These are phyloP conservation scores for Barbus barbus DNA, from an alignment of 2,113 vertebrate genomes.

Conservation along the genomic window DNA sequence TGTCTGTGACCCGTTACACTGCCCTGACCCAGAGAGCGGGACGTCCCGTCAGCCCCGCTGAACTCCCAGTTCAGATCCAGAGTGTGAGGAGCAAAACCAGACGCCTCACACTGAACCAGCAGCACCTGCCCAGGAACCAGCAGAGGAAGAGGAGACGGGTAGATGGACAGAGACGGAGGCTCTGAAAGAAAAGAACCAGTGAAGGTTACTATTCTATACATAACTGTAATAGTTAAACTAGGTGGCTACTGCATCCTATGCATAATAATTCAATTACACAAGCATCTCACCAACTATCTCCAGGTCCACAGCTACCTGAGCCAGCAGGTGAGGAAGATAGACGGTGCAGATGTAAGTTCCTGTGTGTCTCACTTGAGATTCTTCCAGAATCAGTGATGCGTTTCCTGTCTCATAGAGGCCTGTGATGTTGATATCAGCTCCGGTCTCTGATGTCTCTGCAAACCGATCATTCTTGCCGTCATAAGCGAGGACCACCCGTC, in stretches of 20 bases:
- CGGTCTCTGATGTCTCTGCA: conserved; percentile 62
- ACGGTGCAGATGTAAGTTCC: conserved; percentile 84
- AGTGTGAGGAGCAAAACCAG: conserved; percentile 78
- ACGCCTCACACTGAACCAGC: conserved; percentile 73
- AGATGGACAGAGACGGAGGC: conserved; percentile 62
- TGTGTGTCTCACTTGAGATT: conserved; percentile 72
- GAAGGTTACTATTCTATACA: conserved; percentile 40
- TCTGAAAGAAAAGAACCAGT: conserved; percentile 53
- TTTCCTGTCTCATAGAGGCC: conserved; percentile 75
- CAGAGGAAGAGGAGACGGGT: conserved; percentile 69
- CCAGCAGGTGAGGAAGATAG: conserved; percentile 82
- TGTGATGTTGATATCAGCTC: conserved; percentile 71
- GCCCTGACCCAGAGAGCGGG: conserved; percentile 59
- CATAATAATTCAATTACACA: too few species aligned
- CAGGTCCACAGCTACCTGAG: conserved; percentile 81
- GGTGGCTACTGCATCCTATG: background rate
- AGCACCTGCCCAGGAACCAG: conserved; percentile 65
- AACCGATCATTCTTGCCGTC: conserved; percentile 71
- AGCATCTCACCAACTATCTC: conserved; percentile 75
- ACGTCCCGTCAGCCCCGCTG: conserved; percentile 50
- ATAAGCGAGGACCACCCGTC: conserved; percentile 79
- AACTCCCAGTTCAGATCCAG: conserved; percentile 78
- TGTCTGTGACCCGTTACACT: conserved; percentile 73
- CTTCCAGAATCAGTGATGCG: conserved; percentile 62
- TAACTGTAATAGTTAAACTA: background rate